phyloP scores from a whole-genome alignment of 2,797 vertebrate species.

The Poecilia picta region DNA sequence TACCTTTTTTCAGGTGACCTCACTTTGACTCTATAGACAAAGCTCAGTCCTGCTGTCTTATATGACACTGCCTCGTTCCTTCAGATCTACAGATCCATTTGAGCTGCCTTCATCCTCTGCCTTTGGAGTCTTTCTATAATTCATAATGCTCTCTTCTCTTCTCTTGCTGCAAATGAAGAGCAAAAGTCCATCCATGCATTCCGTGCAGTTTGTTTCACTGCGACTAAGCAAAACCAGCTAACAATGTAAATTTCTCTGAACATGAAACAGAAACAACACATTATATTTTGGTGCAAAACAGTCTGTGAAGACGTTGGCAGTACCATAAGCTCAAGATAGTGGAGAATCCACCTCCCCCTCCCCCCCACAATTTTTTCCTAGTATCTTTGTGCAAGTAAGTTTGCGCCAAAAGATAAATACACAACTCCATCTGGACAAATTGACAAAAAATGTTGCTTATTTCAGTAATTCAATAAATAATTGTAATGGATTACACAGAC shows the following conservation, averaged over 20 bases:
- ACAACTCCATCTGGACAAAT: background rate
- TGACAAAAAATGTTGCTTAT: background rate
- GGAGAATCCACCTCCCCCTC: no score
- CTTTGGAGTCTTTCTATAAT: conserved; percentile 64
- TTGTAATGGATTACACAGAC: background rate
- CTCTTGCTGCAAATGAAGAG: conserved; percentile 6
- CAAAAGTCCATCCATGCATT: background rate
- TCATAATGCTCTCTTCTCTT: conserved; percentile 50
- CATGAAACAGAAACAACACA: background rate
- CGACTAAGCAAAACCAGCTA: background rate
- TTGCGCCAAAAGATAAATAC: background rate
- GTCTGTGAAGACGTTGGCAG: background rate
- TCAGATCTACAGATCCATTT: conserved; percentile 15
- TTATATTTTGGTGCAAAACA: background rate
- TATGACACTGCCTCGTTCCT: background rate
- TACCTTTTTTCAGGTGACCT: background rate
- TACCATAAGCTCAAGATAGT: background rate
- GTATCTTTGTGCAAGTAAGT: background rate
- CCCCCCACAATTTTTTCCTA: background rate
- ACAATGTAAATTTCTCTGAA: background rate
- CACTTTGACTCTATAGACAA: background rate
- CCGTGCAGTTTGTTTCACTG: background rate
- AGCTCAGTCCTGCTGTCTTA: background rate
- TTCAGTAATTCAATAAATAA: background rate
- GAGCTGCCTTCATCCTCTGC: conserved; percentile 24